These are phyloP conservation scores for Apeira syringaria DNA, from an alignment of 2,888 invertebrate genomes.

Conservation along the genomic window DNA sequence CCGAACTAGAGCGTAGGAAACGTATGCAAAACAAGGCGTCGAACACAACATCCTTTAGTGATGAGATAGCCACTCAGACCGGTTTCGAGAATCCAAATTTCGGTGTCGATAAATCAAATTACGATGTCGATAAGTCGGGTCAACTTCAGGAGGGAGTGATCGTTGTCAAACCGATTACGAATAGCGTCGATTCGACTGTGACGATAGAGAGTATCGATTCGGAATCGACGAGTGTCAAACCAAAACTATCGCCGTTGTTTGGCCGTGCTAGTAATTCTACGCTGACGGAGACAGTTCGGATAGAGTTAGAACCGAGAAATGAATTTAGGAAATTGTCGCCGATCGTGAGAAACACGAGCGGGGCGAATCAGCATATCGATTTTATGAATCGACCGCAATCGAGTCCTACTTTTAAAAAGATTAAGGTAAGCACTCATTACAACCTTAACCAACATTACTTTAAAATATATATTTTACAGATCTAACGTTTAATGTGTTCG, in stretches of 20 bases:
- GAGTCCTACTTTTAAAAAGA: constrained; percentile 63
- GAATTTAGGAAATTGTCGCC: constrained; percentile 75
- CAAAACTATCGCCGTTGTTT: constrained; percentile 72
- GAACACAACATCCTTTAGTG: constrained; percentile 62
- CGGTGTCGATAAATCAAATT: constrained; percentile 42
- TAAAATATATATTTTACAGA: too few relatives aligned
- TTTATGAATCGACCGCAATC: constrained; percentile 72
- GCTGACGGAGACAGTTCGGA: constrained; percentile 51
- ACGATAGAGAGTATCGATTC: constrained; percentile 69
- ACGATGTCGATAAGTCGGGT: constrained; percentile 27
- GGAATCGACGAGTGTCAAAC: constrained; percentile 54
- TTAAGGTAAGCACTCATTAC: constrained; percentile 59
- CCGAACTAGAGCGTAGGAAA: constrained; percentile 75
- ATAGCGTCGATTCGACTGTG: constrained; percentile 67
- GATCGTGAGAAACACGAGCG: constrained; percentile 57
- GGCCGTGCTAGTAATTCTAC: constrained; percentile 58
- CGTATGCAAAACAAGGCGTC: constrained; percentile 61
- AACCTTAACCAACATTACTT: too few relatives aligned
- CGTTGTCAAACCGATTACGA: constrained; percentile 64
- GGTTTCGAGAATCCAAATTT: constrained; percentile 78
- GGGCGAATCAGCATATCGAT: constrained; percentile 60
- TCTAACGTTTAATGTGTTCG: too few relatives aligned
- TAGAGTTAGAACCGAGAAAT: constrained; percentile 69
- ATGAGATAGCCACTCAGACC: constrained; percentile 70
- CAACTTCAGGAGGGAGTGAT: constrained; percentile 55